Conservation (phyloP, 2,113 vertebrate species). For the Meriones unguiculatus region DNA sequence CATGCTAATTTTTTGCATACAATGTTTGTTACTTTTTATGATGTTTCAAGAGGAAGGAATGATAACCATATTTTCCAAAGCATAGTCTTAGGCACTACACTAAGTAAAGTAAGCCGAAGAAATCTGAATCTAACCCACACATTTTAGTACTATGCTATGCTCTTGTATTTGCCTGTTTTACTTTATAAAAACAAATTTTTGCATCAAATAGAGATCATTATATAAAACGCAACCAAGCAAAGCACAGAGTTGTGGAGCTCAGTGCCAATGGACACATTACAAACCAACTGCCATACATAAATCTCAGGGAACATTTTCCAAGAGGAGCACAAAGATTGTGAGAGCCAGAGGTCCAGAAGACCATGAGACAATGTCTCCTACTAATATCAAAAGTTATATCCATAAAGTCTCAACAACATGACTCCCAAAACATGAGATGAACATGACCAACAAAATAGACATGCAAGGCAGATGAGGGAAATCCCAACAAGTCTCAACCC, state of each 20-base stretch:
- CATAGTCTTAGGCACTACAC: background rate
- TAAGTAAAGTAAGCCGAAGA: background rate
- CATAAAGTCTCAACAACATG: background rate
- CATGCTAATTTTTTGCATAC: background rate
- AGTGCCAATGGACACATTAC: background rate
- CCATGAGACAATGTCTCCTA: background rate
- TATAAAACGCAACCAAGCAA: background rate
- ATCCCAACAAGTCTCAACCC: background rate
- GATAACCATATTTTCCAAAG: background rate
- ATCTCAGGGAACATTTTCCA: background rate
- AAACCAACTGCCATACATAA: background rate
- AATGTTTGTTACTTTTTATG: no score
- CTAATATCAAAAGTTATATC: no score
- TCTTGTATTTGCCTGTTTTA: background rate
- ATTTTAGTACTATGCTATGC: background rate
- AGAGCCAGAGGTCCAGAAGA: background rate
- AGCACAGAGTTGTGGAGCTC: background rate
- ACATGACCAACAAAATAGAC: background rate
- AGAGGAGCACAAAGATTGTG: background rate
- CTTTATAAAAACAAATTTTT: background rate
- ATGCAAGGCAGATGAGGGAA: background rate
- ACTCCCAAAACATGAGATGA: background rate
- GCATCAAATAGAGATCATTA: background rate
- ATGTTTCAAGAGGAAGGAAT: background rate
- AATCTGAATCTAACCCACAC: accelerated